These are phyloP conservation scores for Sinosuthora webbiana DNA, from an alignment of 2,113 vertebrate genomes.

Conservation along the genomic window DNA sequence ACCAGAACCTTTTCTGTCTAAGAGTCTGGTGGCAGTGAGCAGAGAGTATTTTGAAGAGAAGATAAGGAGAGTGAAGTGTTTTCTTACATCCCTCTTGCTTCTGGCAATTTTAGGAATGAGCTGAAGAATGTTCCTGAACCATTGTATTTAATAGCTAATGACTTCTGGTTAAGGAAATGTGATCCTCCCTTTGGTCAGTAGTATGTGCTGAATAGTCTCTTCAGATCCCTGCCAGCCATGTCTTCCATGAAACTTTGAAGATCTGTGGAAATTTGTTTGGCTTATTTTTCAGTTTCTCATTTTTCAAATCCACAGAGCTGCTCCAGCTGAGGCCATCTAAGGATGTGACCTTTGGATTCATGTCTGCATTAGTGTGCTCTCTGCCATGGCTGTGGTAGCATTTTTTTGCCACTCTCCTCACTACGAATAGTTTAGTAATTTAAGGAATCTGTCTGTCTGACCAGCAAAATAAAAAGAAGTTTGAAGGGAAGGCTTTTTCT, in stretches of 20 bases:
- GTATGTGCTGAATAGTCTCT: constrained; percentile 31
- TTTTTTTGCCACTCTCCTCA: neutral
- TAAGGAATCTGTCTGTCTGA: neutral
- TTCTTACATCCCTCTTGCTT: neutral
- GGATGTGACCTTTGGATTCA: constrained; percentile 37
- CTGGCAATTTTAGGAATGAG: constrained; percentile 20
- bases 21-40: neutral
- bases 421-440: neutral
- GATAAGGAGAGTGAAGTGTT: neutral
- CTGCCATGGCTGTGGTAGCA: neutral
- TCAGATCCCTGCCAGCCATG: constrained; percentile 40
- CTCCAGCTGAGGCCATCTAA: constrained; percentile 31
- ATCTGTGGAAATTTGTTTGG: constrained; percentile 11
- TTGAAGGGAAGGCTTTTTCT: neutral
- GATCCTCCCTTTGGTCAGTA: constrained; percentile 43
- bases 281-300: constrained; percentile 35
- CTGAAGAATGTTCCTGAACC: constrained; percentile 19
- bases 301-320: neutral
- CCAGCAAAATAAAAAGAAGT: neutral
- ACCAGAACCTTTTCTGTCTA: neutral
- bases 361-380: neutral
- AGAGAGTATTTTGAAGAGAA: neutral
- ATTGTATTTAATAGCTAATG: constrained; percentile 36
- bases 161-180: constrained; percentile 34
- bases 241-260: constrained; percentile 43